Evolutionary conservation across 64 coral and sea anemone genomes (phyloP).

Genomic region (Dendrophyllia cribrosa): DNA sequence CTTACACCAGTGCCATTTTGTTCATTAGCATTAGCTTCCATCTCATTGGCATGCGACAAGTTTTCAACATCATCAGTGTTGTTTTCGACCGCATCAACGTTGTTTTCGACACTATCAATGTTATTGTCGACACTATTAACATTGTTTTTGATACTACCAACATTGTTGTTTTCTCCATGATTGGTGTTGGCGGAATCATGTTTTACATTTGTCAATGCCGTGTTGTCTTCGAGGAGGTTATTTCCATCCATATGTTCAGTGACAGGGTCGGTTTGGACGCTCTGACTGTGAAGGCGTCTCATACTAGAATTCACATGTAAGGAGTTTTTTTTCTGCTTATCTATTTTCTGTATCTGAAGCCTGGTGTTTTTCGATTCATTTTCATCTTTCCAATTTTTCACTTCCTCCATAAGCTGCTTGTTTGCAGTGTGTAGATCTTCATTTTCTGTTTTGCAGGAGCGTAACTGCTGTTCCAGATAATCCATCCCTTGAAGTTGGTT

Average conservation of each 20-base stretch:
- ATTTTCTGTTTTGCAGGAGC: slow-evolving; percentile 67
- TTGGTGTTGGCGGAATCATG: too few species aligned
- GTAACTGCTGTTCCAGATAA: slow-evolving; percentile 46
- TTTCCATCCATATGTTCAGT: not conserved
- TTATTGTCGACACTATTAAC: too few species aligned
- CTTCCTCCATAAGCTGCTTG: slow-evolving; percentile 34
- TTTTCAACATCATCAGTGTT: not conserved
- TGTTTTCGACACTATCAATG: too few species aligned
- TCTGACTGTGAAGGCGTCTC: slow-evolving; percentile 12
- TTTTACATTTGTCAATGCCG: not conserved
- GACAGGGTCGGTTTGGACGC: not conserved
- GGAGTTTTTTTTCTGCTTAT: not conserved
- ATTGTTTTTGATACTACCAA: too few species aligned
- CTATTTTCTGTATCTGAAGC: not conserved
- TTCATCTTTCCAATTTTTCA: slow-evolving; percentile 51
- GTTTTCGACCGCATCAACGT: too few species aligned
- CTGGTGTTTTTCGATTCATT: not conserved
- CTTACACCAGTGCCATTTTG: not conserved
- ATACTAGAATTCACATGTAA: not conserved
- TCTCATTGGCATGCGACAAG: not conserved
- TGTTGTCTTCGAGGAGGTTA: not conserved
- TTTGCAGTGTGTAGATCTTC: slow-evolving; percentile 57
- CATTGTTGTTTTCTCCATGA: not conserved
- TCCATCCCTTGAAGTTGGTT: slow-evolving; percentile 60
- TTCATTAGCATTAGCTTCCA: not conserved